phyloP scores from a whole-genome alignment of 2,888 invertebrate species.

The Dasypolia templi region DNA sequence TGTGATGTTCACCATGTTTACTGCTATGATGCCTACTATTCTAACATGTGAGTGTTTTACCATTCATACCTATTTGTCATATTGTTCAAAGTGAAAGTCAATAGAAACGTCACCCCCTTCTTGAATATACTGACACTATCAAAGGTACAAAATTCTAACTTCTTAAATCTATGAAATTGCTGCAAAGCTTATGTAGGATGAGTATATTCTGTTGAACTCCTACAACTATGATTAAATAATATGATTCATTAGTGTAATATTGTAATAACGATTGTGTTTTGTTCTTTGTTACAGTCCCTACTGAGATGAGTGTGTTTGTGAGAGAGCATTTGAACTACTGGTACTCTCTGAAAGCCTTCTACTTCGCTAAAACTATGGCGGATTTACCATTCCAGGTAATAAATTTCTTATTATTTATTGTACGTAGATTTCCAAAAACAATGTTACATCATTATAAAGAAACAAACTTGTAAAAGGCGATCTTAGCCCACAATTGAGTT shows the following conservation, averaged over 20 bases:
- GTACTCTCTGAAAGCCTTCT: constrained; percentile 99
- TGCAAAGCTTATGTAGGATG: background rate
- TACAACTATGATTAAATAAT: background rate
- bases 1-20: constrained; percentile 98
- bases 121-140: too few species aligned
- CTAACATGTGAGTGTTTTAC: constrained; percentile 95
- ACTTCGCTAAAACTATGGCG: constrained; percentile 98
- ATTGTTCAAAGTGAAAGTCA: background rate
- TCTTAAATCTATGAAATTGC: background rate
- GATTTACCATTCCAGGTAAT: constrained; percentile 99
- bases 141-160: background rate
- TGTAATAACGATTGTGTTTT: constrained; percentile 15
- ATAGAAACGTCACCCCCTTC: background rate
- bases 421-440: background rate
- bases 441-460: background rate
- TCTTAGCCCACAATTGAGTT: background rate
- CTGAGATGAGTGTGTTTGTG: constrained; percentile 98
- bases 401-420: background rate
- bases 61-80: background rate
- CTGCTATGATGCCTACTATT: constrained; percentile 99
- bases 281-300: constrained; percentile 94
- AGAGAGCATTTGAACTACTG: constrained; percentile 99
- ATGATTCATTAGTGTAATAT: too few species aligned
- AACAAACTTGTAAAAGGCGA: too few species aligned
- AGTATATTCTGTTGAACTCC: background rate